phyloP scores from a whole-genome alignment of 2,797 vertebrate genomes.

The Carduelis carduelis region DNA sequence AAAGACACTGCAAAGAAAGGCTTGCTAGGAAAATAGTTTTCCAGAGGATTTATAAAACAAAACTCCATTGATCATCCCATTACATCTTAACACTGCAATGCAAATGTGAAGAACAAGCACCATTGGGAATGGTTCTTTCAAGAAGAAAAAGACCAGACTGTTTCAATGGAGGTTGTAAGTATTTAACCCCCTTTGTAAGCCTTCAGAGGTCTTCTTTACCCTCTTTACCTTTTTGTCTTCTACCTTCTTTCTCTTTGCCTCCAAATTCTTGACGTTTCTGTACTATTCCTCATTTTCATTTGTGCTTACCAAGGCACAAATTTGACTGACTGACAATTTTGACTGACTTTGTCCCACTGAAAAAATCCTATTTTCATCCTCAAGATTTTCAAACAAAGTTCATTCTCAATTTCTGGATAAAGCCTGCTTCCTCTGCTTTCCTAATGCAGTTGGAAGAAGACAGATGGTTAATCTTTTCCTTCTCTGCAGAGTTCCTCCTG shows the following conservation, averaged over 20 bases:
- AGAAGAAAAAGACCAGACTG: neutral
- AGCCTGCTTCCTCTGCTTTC: neutral
- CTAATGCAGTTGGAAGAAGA: neutral
- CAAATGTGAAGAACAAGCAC: neutral
- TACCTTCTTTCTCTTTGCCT: neutral
- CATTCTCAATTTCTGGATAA: neutral
- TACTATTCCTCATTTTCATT: neutral
- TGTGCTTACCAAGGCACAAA: neutral
- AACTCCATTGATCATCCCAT: neutral
- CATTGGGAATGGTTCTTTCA: neutral
- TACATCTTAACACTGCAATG: neutral
- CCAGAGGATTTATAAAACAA: neutral
- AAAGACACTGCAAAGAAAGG: neutral
- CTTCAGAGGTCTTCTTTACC: neutral
- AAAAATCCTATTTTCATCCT: neutral
- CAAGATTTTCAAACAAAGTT: neutral
- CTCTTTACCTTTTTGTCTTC: neutral
- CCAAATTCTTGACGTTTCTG: neutral
- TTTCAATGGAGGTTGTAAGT: neutral
- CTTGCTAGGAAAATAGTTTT: neutral
- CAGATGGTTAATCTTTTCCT: neutral
- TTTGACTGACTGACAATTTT: too few species aligned
- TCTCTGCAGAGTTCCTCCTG: neutral
- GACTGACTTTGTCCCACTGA: neutral
- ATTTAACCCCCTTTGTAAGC: neutral